A percentile compares a stretch with the other conserved stretches of the same genome.
Evolutionary conservation across 2,113 vertebrate species (phyloP).

Genomic region (Corythornis madagascariensis): DNA sequence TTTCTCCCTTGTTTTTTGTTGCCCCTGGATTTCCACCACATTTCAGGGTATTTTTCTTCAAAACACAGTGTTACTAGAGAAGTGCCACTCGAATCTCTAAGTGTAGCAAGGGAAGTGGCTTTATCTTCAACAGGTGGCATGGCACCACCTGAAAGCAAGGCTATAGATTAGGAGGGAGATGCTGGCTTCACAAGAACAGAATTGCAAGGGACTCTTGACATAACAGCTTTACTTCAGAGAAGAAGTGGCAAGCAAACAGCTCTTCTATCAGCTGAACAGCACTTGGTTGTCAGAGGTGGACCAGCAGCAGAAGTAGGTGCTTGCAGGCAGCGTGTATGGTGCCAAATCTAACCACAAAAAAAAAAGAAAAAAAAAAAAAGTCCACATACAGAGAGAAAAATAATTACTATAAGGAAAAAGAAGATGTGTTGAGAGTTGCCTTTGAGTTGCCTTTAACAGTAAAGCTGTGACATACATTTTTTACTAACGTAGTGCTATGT

Average conservation of each 20-base stretch:
- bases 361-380: background rate
- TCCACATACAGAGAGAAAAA: background rate
- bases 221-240: background rate
- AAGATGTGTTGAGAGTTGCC: background rate
- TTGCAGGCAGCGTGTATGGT: background rate
- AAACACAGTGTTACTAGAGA: background rate
- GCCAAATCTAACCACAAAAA: background rate
- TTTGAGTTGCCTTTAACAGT: background rate
- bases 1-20: fast-evolving
- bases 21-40: background rate
- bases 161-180: background rate
- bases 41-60: background rate
- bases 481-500: background rate
- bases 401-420: background rate
- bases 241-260: background rate
- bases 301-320: background rate
- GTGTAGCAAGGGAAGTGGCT: background rate
- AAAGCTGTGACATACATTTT: background rate
- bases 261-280: background rate
- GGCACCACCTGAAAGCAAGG: background rate
- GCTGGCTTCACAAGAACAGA: background rate
- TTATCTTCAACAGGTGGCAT: background rate
- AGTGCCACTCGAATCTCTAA: background rate
- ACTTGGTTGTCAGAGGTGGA: background rate
- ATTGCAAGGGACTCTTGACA: background rate